These are phyloP conservation scores for Onchidella celtica DNA, from an alignment of 2,888 invertebrate genomes.

Conservation along the genomic window DNA sequence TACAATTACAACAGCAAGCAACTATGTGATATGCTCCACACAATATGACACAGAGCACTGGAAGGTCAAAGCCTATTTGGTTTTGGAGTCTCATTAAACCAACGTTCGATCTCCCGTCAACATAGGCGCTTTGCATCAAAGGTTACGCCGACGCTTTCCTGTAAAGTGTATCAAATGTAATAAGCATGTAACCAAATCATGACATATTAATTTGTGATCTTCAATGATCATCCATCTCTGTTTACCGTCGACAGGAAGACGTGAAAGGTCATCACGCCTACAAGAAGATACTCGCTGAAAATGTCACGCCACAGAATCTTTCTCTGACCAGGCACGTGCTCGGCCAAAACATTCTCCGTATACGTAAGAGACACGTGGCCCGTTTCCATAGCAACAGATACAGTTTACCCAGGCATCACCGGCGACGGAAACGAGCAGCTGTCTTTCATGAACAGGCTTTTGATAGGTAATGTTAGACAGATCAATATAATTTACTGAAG, in stretches of 20 bases:
- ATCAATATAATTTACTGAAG: background rate
- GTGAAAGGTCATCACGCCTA: background rate
- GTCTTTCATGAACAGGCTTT: slow-evolving; percentile 41
- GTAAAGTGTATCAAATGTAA: too few relatives aligned
- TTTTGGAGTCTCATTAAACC: too few relatives aligned
- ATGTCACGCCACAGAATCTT: background rate
- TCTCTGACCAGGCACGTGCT: background rate
- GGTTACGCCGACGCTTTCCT: too few relatives aligned
- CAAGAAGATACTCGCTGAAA: background rate
- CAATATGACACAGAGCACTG: too few relatives aligned
- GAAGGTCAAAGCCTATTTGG: too few relatives aligned
- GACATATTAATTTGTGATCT: too few relatives aligned
- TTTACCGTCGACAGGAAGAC: background rate
- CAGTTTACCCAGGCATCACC: background rate
- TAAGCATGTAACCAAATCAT: too few relatives aligned
- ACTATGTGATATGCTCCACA: too few relatives aligned
- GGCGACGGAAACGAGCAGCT: slow-evolving; percentile 30
- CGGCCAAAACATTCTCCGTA: background rate
- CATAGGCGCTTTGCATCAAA: too few relatives aligned
- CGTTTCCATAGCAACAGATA: background rate
- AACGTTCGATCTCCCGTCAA: too few relatives aligned
- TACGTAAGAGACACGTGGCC: background rate
- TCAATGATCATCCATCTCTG: too few relatives aligned
- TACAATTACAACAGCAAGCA: too few relatives aligned
- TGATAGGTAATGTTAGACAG: slow-evolving; percentile 9